These are phyloP conservation scores for Andricus grossulariae DNA, from an alignment of 1,140 invertebrate genomes.

Conservation along the genomic window DNA sequence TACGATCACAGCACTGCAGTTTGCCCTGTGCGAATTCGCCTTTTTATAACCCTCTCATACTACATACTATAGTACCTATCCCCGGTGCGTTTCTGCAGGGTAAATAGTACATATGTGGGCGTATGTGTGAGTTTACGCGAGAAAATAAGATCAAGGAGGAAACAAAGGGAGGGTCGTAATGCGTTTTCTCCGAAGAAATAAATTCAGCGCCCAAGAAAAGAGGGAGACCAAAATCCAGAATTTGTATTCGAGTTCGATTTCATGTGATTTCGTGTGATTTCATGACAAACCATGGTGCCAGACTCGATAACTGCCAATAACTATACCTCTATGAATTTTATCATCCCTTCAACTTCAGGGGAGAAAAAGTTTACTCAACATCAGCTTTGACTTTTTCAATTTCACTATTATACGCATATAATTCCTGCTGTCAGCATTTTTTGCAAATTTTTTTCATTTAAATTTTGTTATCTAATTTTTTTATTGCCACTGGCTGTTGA, in stretches of 20 bases:
- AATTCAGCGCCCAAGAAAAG: neutral
- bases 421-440: no score
- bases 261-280: no score
- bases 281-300: neutral
- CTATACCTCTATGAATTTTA: neutral
- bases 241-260: neutral
- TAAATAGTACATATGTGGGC: neutral
- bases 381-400: no score
- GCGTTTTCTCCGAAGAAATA: conserved; percentile 10
- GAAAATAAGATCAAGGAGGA: neutral
- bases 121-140: conserved; percentile 4
- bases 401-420: no score
- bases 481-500: no score
- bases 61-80: neutral
- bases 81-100: conserved; percentile 1
- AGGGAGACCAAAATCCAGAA: neutral
- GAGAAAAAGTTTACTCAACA: no score
- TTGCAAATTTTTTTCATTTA: no score
- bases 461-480: no score
- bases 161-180: conserved; percentile 17
- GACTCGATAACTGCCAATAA: conserved; percentile 10
- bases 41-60: conserved; percentile 13
- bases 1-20: conserved; percentile 9
- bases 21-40: conserved; percentile 22
- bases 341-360: no score